Evolutionary conservation across 1,140 invertebrate genomes (phyloP).

Genomic region (Calliphora vicina): DNA sequence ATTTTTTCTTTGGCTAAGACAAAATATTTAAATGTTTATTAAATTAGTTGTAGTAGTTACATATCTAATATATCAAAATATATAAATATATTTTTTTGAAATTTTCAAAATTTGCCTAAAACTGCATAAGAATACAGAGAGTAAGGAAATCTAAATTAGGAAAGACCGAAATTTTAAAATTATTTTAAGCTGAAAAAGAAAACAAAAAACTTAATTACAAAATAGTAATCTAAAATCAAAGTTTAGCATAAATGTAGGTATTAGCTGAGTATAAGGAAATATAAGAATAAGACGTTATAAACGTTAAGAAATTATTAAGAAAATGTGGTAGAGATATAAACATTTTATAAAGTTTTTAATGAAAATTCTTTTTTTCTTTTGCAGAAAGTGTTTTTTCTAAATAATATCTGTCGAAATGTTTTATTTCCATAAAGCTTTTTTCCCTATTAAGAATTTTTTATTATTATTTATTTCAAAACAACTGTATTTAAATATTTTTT

Average conservation of each 20-base stretch:
- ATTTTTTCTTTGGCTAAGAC: too few species aligned
- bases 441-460: too few species aligned
- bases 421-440: too few species aligned
- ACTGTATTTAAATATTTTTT: too few species aligned
- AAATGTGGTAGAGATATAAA: neutral
- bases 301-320: neutral
- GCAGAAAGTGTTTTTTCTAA: too few species aligned
- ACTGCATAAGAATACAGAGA: neutral
- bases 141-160: neutral
- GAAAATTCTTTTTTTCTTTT: neutral
- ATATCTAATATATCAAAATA: slow-evolving; percentile 20
- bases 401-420: too few species aligned
- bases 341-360: neutral
- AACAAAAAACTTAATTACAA: neutral
- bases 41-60: slow-evolving; percentile 32
- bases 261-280: neutral
- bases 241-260: slow-evolving; percentile 30
- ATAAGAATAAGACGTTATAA: slow-evolving; percentile 14
- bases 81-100: neutral
- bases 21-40: slow-evolving; percentile 25
- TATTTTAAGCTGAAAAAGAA: neutral
- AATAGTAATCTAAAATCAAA: neutral
- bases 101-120: neutral
- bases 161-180: neutral
- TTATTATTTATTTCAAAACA: too few species aligned